phyloP scores from a whole-genome alignment of 2,888 invertebrate species.

The Epinotia demarniana region DNA sequence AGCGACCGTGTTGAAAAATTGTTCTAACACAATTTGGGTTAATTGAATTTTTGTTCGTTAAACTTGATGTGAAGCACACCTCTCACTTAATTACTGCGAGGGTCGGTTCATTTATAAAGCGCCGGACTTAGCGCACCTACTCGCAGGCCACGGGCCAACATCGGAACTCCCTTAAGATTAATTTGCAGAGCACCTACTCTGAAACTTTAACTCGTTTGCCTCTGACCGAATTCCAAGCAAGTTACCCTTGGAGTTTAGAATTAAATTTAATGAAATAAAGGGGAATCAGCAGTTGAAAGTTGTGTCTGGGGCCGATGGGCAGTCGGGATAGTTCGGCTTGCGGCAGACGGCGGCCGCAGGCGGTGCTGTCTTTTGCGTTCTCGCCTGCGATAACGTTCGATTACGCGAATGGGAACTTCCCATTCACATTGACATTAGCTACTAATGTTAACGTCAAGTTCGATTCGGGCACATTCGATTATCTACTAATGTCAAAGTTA shows the following conservation, averaged over 20 bases:
- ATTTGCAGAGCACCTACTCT: conserved; percentile 78
- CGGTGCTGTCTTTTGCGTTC: conserved; percentile 37
- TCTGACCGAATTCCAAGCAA: conserved; percentile 79
- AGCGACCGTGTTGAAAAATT: conserved; percentile 67
- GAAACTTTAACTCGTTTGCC: conserved; percentile 82
- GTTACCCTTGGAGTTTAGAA: conserved; percentile 76
- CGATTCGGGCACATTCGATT: no score
- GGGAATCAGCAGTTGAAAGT: conserved; percentile 72
- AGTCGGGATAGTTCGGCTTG: conserved; percentile 54
- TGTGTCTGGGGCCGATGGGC: conserved; percentile 58
- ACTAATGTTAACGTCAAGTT: no score
- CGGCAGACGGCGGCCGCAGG: conserved; percentile 51
- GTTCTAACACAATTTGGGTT: conserved; percentile 73
- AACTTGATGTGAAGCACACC: conserved; percentile 77
- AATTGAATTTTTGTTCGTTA: conserved; percentile 81
- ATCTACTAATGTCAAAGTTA: no score
- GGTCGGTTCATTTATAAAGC: conserved; percentile 82
- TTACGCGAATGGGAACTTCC: background rate
- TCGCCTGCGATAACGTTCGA: conserved; percentile 7
- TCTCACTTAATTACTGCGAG: conserved; percentile 78
- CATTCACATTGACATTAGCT: no score
- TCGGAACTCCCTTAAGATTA: conserved; percentile 84
- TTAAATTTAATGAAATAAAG: conserved; percentile 83
- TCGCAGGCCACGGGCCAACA: conserved; percentile 75
- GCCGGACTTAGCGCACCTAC: conserved; percentile 69